Base-by-base conservation (phyloP, 2,888 invertebrate species). In the Fabriciana adippe region DNA sequence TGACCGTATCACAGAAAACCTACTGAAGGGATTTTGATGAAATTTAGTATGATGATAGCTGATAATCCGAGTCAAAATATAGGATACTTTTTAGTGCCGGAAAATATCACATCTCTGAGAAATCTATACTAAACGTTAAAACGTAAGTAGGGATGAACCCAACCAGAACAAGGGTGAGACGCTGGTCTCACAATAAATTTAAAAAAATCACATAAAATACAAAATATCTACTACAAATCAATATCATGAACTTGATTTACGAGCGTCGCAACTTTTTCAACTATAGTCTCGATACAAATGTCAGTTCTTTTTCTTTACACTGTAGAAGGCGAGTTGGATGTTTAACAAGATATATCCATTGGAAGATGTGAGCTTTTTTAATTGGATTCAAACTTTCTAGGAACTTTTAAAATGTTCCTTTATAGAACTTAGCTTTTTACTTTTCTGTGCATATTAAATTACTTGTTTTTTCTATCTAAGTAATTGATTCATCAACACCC, bases 301-400 rank as follows among this genome's bases (percentile, higher is more conserved):
- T 48, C n/a, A 21, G 26, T 59, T 59, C 48, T 59, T 59, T 45
- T 55, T 35, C 16, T 35, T 26, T 26, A 4, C 47, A 26, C n/a
- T 47, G 21, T 15, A 8, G 26, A n/a, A 47, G 47, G 47, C n/a
- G n/a, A 59, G 51, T 61, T 61, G 31, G 51, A 31, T 61, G 60
- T 55, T 57, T 55, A 68, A 68, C 68, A 68, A 64, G 64, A 68
- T 50, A 68, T 68, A 64, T 68, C 68, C 68, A 68, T 68, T 64
- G 60, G 51, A 61, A 61, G 66, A 61, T 55, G 66, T 41, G 64
- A 68, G 57, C 48, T 63, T 59, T 63, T 59, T 68, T 68, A 68
- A 68, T 68, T 68, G 68, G 68, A 68, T 64, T 55, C 62, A 55
- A 68, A 68, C 64, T 59, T 68, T 67, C 53, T 63, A 31, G 21